Percentiles rank a stretch among this genome's conserved stretches.
phyloP scores from a whole-genome alignment of 2,113 vertebrate genomes.

The Melanotaenia duboulayi region DNA sequence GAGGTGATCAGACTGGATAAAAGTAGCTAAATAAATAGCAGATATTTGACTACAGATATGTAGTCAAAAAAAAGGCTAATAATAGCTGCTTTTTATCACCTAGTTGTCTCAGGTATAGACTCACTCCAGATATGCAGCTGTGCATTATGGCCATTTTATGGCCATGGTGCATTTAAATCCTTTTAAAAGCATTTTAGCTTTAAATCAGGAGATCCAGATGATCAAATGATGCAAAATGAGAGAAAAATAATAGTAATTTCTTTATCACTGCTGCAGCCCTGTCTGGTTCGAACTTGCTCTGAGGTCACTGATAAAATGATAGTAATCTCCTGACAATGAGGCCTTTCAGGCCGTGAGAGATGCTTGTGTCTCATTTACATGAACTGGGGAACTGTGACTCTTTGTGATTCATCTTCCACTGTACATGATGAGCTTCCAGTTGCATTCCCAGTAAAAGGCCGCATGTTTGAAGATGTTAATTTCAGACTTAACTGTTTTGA shows the following conservation, averaged over 20 bases:
- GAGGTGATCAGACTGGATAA: too few relatives aligned
- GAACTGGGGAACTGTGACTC: constrained; percentile 71
- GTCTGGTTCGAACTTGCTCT: constrained; percentile 13
- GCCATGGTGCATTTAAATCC: not conserved
- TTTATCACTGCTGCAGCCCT: not conserved
- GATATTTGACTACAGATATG: not conserved
- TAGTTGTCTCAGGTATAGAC: too few relatives aligned
- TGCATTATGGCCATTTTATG: not conserved
- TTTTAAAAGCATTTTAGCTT: not conserved
- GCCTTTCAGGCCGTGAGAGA: constrained; percentile 67
- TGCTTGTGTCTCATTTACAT: constrained; percentile 77
- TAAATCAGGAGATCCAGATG: constrained; percentile 2
- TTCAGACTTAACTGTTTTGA: constrained; percentile 43
- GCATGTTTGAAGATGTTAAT: constrained; percentile 47
- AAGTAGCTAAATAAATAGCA: too few relatives aligned
- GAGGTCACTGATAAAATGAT: constrained; percentile 61
- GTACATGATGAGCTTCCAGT: constrained; percentile 41
- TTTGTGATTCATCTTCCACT: constrained; percentile 64
- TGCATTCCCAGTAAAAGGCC: constrained; percentile 23
- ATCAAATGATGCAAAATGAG: not conserved
- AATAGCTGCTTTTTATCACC: too few relatives aligned
- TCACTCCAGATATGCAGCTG: too few relatives aligned
- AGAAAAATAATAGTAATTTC: constrained; percentile 21
- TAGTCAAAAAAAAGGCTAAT: not conserved
- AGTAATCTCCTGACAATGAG: constrained; percentile 67